phyloP scores from a whole-genome alignment of 2,113 vertebrate species.

The Ammodramus savannarum region DNA sequence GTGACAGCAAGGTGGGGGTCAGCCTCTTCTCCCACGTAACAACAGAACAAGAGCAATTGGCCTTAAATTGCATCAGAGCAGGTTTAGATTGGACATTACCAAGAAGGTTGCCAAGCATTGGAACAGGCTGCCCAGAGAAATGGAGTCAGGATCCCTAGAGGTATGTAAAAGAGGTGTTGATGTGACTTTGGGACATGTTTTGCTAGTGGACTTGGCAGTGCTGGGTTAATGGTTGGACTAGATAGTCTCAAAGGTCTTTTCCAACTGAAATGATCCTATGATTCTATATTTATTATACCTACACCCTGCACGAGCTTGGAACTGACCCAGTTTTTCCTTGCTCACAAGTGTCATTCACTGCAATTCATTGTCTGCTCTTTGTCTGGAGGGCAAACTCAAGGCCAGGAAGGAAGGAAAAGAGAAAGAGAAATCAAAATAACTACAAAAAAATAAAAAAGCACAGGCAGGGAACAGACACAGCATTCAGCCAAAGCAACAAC shows the following conservation, averaged over 20 bases:
- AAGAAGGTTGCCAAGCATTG: background rate
- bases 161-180: background rate
- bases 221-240: background rate
- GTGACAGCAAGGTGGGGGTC: background rate
- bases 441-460: background rate
- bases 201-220: background rate
- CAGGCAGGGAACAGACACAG: background rate
- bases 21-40: background rate
- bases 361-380: conserved; percentile 16
- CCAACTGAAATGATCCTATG: background rate
- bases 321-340: conserved; percentile 20
- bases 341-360: background rate
- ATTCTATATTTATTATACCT: background rate
- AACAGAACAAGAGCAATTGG: background rate
- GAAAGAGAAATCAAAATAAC: background rate
- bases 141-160: background rate
- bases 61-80: background rate
- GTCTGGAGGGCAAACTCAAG: conserved; percentile 12
- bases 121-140: background rate
- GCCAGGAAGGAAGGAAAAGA: background rate
- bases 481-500: background rate
- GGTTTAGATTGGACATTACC: background rate
- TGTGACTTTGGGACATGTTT: background rate
- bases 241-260: background rate
- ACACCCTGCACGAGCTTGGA: background rate